Evolutionary conservation across 1,140 invertebrate genomes (phyloP).

Genomic region (Drosophila navojoa): DNA sequence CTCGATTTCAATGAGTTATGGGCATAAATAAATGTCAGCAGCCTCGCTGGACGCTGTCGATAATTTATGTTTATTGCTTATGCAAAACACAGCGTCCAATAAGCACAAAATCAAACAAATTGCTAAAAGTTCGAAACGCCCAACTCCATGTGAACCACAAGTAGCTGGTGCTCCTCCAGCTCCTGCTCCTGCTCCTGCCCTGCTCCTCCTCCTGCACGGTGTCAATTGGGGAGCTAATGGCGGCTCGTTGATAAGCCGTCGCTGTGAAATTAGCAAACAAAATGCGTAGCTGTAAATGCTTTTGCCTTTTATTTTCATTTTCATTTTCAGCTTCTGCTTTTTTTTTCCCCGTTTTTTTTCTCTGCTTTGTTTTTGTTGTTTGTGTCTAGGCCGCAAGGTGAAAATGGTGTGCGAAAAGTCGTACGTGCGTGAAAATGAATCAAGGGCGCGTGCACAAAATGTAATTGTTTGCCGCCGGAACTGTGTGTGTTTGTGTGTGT

Average conservation of each 20-base stretch:
- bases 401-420: slow-evolving; percentile 81
- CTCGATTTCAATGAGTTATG: slow-evolving; percentile 59
- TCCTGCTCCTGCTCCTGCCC: too few relatives aligned
- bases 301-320: slow-evolving; percentile 48
- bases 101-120: slow-evolving; percentile 80
- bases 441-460: slow-evolving; percentile 61
- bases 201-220: slow-evolving; percentile 14
- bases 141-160: background rate
- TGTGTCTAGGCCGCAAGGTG: slow-evolving; percentile 55
- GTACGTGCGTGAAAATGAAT: slow-evolving; percentile 79
- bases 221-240: slow-evolving; percentile 58
- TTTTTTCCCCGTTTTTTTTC: slow-evolving; percentile 38
- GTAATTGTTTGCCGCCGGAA: slow-evolving; percentile 67
- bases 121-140: slow-evolving; percentile 61
- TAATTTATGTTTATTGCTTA: slow-evolving; percentile 82
- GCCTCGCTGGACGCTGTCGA: slow-evolving; percentile 37
- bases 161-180: background rate
- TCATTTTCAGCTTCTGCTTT: slow-evolving; percentile 4
- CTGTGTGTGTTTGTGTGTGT: slow-evolving; percentile 49
- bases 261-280: slow-evolving; percentile 75
- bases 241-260: slow-evolving; percentile 69
- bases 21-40: slow-evolving; percentile 71
- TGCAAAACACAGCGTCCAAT: slow-evolving; percentile 75
- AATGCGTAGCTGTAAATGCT: slow-evolving; percentile 75
- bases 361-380: too few relatives aligned